Evolutionary conservation across 2,113 vertebrate species (phyloP).

Genomic region (Ascaphus truei): DNA sequence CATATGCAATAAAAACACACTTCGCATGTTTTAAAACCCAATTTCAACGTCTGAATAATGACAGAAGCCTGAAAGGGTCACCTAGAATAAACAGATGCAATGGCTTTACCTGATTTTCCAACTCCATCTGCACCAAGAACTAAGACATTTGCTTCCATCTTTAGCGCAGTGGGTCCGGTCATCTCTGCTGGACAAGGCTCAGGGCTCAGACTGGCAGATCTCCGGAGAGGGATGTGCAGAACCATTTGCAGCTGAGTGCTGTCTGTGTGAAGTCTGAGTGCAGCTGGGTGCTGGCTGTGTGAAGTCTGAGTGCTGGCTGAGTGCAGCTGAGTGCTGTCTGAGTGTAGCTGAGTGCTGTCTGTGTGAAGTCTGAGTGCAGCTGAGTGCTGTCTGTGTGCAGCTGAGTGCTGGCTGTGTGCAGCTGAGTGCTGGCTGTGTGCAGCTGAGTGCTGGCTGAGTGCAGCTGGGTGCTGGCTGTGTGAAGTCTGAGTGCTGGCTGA

Average conservation of each 20-base stretch:
- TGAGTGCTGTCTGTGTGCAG: background rate
- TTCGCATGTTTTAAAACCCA: too few relatives aligned
- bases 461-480: background rate
- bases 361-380: too few relatives aligned
- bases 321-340: background rate
- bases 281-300: background rate
- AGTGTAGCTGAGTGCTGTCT: background rate
- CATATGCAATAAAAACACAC: too few relatives aligned
- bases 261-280: accelerated
- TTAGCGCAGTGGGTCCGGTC: constrained; percentile 37
- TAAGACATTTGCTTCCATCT: constrained; percentile 71
- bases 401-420: background rate
- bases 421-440: background rate
- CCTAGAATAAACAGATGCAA: too few relatives aligned
- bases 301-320: too few relatives aligned
- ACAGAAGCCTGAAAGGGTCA: too few relatives aligned
- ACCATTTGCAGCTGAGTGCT: constrained; percentile 44
- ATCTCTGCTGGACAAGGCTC: constrained; percentile 41
- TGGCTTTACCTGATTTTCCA: constrained; percentile 74
- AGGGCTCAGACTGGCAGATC: constrained; percentile 55
- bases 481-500: too few relatives aligned
- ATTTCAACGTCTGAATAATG: too few relatives aligned
- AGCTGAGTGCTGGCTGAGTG: background rate
- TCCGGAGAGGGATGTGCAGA: constrained; percentile 51
- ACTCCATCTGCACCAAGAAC: constrained; percentile 73